Evolutionary conservation across 2,797 vertebrate species (phyloP), one percentile per base, ranked within the genome.

Genomic region (Takifugu ocellatus): DNA sequence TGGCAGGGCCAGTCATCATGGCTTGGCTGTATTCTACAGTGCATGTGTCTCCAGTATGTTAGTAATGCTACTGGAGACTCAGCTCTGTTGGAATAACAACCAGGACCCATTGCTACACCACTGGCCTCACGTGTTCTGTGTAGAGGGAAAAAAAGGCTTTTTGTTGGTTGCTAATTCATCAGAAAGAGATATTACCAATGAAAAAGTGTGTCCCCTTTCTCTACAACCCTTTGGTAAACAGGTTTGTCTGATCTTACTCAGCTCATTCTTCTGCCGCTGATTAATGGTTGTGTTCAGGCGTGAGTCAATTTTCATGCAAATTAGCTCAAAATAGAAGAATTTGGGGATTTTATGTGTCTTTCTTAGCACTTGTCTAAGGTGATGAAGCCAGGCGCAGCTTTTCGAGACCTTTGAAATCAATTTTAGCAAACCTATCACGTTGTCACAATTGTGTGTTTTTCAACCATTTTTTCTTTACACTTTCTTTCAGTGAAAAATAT

Each of bases 21-120:
- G 94, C 89, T 84, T 93, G 94, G 93, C 88, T 96, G 95, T 95
- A 96, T 93, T 98, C 96, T 98, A 98, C 96, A 98, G 96, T 98
- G 96, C 95, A 96, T 95, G 96, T 98, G 96, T 98, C 96, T 98
- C 96, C 96, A 98, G 96, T 96, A 84, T 88, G 92, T 94, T 91
- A 90, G 85, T 95, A 78, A 90, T 68, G 90, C 84, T 89, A 92
- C 95, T 96, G 96, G 96, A 94, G 95, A 94, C 90, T 88, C 92
- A 72, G 94, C 93, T 91, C 95, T 98, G 96, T 97, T 92, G 96
- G 94, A 95, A 95, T 98, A 95, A 97, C 95, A 98, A 89, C 91
- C 93, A 91, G 92, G 49, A 90, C 93, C 89, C 61, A 84, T 24
- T 49, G 59, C 85, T 78, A 63, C 85, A 54, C 61, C 57, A 70